phyloP scores from a whole-genome alignment of 2,888 invertebrate genomes.

The Idaea biselata region DNA sequence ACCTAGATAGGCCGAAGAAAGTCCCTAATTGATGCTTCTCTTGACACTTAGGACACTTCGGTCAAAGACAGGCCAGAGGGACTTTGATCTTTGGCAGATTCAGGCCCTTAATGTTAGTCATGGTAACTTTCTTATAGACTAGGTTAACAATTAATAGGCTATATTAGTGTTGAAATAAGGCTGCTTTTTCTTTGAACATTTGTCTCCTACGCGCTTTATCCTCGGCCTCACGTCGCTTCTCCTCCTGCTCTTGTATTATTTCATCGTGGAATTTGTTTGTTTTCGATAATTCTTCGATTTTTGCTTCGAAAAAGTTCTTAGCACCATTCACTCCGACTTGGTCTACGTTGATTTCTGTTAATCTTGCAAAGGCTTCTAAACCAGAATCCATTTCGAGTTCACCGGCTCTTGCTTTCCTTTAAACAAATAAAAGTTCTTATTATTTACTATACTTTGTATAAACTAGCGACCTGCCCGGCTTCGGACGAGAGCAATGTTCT shows the following conservation, averaged over 20 bases:
- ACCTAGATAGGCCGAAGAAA: neutral
- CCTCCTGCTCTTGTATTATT: conserved; percentile 95
- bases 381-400: conserved; percentile 94
- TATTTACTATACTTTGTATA: neutral
- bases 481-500: too few species aligned
- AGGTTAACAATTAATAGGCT: conserved; percentile 45
- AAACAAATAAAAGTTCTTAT: conserved; percentile 17
- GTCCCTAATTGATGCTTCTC: neutral
- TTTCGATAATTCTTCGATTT: conserved; percentile 92
- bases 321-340: conserved; percentile 97
- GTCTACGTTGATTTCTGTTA: conserved; percentile 95
- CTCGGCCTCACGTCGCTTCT: conserved; percentile 90
- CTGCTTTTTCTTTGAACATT: conserved; percentile 94
- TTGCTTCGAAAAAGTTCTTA: conserved; percentile 97
- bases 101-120: conserved; percentile 43
- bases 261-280: conserved; percentile 95
- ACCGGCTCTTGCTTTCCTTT: conserved; percentile 93
- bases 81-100: conserved; percentile 9
- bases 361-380: conserved; percentile 89
- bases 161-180: conserved; percentile 83
- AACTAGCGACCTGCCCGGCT: too few species aligned
- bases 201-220: conserved; percentile 89
- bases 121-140: conserved; percentile 77
- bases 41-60: neutral
- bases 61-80: neutral